Evolutionary conservation across 2,888 invertebrate species (phyloP), one percentile per base, ranked within the genome.

Genomic region (Drosophila silvestris): DNA sequence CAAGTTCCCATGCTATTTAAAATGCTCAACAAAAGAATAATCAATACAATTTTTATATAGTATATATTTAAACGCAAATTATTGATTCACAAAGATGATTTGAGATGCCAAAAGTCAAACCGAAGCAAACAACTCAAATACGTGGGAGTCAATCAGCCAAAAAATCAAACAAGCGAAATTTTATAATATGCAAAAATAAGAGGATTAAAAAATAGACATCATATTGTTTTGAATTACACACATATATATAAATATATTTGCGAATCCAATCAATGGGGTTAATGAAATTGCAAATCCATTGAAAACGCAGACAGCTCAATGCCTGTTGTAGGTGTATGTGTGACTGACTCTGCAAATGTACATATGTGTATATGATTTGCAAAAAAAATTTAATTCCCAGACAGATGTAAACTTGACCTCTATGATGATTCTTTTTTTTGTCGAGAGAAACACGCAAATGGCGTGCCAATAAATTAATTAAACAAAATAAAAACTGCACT

Each of bases 201-300:
- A 54, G 44, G 67, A 82, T 66, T 76, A 79, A 84, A 82, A 87
- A 83, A 79, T 89, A 87, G 88, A 89, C 88, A 87, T 87, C 88
- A 85, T 84, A 85, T 87, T 81, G 85, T 87, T 84, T 85, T 89
- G 90, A 85, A 89, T 85, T 85, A 87, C 79, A 71, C 67, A 76
- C 69, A 77, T 22, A 47, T 60, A 82, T 74, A 44, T 22, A 44
- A 3, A 47, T 7, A 16, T 16, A 47, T 47, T 64, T 73, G 76
- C 79, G 67, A 74, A 47, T 69, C 63, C 62, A 61, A 44, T 68
- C 69, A 74, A 74, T 59, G 90, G 76, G 90, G 90, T 90, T 90
- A 85, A 90, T 90, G 85, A 80, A 90, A 85, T 90, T 63, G 69
- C 30, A 59, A 72, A 69, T 65, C 63, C 72, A 76, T 72, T 59